phyloP scores from a whole-genome alignment of 2,797 vertebrate species.

The Phyllotis vaccarum region DNA sequence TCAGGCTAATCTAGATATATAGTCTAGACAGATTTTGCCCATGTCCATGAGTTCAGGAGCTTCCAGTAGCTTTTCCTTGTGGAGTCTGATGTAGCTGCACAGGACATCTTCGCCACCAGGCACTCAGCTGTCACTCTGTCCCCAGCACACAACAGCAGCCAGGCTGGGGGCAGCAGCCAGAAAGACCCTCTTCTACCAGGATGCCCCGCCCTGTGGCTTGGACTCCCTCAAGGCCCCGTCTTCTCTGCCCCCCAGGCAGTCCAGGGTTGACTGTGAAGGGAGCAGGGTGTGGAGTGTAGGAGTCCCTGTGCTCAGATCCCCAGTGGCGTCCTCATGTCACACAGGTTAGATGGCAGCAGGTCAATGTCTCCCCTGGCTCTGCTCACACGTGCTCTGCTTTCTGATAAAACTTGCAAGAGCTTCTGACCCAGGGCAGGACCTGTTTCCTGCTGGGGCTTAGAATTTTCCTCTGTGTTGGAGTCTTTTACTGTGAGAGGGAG shows the following conservation, averaged over 20 bases:
- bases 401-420: not conserved
- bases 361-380: not conserved
- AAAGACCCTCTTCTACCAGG: too few species aligned
- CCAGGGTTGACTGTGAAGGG: not conserved
- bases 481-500: not conserved
- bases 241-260: not conserved
- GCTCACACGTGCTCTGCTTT: not conserved
- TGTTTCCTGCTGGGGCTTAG: not conserved
- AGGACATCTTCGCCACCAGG: not conserved
- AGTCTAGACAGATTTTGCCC: not conserved
- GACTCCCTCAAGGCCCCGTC: not conserved
- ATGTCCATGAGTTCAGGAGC: not conserved
- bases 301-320: too few species aligned
- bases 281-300: fast-evolving
- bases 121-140: too few species aligned
- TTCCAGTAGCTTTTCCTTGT: not conserved
- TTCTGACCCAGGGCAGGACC: not conserved
- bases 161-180: not conserved
- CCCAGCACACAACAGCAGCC: too few species aligned
- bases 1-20: not conserved
- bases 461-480: not conserved
- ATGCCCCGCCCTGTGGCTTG: not conserved
- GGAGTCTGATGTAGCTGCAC: not conserved
- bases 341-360: not conserved
- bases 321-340: too few species aligned